Evolutionary conservation across 2,797 vertebrate genomes (phyloP).

Genomic region (Selene dorsalis): DNA sequence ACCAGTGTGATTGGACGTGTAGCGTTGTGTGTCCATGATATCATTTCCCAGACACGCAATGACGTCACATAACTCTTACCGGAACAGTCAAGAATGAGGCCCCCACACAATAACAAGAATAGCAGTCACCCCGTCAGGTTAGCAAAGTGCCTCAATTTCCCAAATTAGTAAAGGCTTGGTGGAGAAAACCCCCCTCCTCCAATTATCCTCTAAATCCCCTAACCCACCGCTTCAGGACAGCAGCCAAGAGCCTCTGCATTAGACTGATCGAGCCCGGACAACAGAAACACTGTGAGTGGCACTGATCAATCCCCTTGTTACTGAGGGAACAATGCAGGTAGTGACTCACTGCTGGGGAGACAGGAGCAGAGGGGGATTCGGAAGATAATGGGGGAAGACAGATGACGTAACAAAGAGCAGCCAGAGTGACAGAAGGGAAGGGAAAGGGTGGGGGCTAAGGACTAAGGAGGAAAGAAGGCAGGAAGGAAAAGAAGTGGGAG

Average conservation of each 20-base stretch:
- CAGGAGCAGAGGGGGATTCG: constrained; percentile 52
- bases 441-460: constrained; percentile 21
- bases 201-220: constrained; percentile 63
- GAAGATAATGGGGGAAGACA: constrained; percentile 81
- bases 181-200: constrained; percentile 47
- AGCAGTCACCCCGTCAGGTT: constrained; percentile 47
- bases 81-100: constrained; percentile 40
- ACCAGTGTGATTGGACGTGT: constrained; percentile 42
- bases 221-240: constrained; percentile 53
- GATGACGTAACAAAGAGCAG: constrained; percentile 87
- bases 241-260: constrained; percentile 62
- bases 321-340: constrained; percentile 86
- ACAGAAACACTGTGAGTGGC: constrained; percentile 77
- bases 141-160: constrained; percentile 73
- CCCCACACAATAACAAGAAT: constrained; percentile 39
- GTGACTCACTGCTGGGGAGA: constrained; percentile 79
- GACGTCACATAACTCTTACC: constrained; percentile 47
- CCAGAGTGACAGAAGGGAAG: constrained; percentile 71
- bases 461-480: constrained; percentile 38
- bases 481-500: constrained; percentile 41
- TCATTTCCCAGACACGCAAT: constrained; percentile 43
- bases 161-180: constrained; percentile 68
- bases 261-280: constrained; percentile 71
- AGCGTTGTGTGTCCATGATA: constrained; percentile 44
- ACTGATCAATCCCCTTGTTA: constrained; percentile 82